Percentiles rank a stretch among this genome's conserved stretches.
Conservation (phyloP, 2,113 vertebrate species). For the Solenodon paradoxus region DNA sequence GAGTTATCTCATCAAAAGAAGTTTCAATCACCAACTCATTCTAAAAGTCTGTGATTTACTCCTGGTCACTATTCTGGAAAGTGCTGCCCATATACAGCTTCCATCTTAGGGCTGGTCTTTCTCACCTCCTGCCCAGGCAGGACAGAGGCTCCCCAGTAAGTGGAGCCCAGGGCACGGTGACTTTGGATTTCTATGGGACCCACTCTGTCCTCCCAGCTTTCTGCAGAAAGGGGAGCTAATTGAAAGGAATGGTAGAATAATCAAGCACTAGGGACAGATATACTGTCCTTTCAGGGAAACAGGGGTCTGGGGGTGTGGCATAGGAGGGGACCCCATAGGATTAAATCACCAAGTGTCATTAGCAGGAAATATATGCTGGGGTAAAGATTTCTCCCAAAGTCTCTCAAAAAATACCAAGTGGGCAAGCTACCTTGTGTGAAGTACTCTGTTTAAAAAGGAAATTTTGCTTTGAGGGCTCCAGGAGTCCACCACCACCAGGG, state of each 20-base stretch:
- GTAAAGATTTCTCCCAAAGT: not conserved
- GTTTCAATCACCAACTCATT: not conserved
- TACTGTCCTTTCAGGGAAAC: not conserved
- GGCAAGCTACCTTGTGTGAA: not conserved
- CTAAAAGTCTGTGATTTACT: not conserved
- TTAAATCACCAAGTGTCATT: not conserved
- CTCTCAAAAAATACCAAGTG: not conserved
- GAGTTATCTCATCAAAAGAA: not conserved
- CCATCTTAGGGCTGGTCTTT: rapidly evolving
- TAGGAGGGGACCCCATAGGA: not conserved
- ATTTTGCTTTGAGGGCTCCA: not conserved
- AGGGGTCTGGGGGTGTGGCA: not conserved
- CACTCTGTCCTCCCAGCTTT: not conserved
- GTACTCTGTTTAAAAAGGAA: not conserved
- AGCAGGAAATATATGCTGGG: not conserved
- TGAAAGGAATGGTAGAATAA: not conserved
- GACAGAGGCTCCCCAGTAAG: not conserved
- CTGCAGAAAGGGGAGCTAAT: not conserved
- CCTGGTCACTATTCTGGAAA: not conserved
- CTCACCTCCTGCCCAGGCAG: not conserved
- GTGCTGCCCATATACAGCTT: not conserved
- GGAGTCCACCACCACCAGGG: not conserved
- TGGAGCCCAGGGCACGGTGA: not conserved
- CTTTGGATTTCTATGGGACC: not conserved
- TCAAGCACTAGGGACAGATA: not conserved